These are phyloP conservation scores for Pseudomugil tenellus DNA, from an alignment of 2,797 vertebrate species.

Conservation along the genomic window DNA sequence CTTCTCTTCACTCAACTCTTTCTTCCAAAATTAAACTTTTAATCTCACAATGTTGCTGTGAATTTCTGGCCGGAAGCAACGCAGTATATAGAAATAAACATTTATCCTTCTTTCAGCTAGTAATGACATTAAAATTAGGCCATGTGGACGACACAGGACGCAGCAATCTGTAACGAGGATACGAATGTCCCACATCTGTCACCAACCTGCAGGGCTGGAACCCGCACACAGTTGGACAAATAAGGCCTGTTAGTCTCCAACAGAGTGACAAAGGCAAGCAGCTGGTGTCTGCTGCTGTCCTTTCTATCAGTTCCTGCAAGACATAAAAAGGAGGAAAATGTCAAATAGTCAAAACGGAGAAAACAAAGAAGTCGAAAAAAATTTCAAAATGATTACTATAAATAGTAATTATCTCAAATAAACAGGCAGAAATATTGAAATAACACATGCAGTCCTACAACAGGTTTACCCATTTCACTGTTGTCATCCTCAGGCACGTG, in stretches of 20 bases:
- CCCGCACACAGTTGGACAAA: slow-evolving; percentile 88
- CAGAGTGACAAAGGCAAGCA: slow-evolving; percentile 91
- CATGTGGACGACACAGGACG: not conserved
- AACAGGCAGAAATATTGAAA: too few species aligned
- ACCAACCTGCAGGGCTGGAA: slow-evolving; percentile 89
- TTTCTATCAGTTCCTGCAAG: slow-evolving; percentile 74
- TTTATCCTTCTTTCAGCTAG: not conserved
- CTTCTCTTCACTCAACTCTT: not conserved
- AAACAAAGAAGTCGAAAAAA: not conserved
- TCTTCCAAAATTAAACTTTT: not conserved
- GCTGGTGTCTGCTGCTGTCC: slow-evolving; percentile 86
- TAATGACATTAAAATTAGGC: slow-evolving; percentile 1
- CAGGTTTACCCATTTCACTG: slow-evolving; percentile 69
- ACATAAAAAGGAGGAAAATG: slow-evolving; percentile 5
- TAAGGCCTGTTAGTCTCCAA: slow-evolving; percentile 94
- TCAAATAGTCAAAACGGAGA: not conserved
- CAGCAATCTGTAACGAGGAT: not conserved
- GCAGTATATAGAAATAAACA: not conserved
- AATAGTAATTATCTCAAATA: not conserved
- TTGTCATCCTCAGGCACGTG: slow-evolving; percentile 72
- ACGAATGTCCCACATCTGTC: slow-evolving; percentile 15
- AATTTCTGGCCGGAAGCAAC: not conserved
- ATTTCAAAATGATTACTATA: not conserved
- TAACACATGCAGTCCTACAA: not conserved
- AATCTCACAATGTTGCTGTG: not conserved